Conservation (phyloP, 1,140 invertebrate genomes). For the Pseudachorutes palmiensis region DNA sequence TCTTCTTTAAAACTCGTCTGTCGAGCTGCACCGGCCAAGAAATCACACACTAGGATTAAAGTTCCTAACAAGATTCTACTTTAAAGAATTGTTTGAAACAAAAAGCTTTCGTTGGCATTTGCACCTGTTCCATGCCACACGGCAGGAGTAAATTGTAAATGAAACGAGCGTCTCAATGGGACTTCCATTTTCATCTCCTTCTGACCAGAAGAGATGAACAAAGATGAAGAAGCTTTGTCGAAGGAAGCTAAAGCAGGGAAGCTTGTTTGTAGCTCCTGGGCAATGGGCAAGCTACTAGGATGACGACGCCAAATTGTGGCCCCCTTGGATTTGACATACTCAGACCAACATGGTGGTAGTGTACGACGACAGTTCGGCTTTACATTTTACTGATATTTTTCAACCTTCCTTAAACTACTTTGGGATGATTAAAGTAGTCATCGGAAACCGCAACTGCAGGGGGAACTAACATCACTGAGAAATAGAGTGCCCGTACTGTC, state of each 20-base stretch:
- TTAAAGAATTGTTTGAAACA: too few species aligned
- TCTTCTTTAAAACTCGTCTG: neutral
- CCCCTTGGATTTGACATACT: too few species aligned
- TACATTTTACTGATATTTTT: neutral
- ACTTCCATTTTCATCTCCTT: neutral
- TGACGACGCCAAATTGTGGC: too few species aligned
- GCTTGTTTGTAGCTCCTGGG: neutral
- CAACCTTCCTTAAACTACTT: neutral
- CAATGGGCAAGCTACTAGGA: neutral
- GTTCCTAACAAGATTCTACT: neutral
- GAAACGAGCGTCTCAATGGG: neutral
- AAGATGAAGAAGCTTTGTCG: neutral
- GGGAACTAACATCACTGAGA: too few species aligned
- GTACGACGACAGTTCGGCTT: neutral
- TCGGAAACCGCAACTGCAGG: neutral
- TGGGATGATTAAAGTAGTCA: neutral
- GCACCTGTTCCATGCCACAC: neutral
- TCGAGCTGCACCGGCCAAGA: neutral
- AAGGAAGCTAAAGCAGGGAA: neutral
- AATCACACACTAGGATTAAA: neutral
- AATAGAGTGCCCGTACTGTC: too few species aligned
- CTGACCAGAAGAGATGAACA: neutral
- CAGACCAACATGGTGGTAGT: neutral
- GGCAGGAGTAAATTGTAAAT: neutral
- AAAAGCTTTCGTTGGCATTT: neutral